These are phyloP conservation scores for Lonchura striata DNA, from an alignment of 2,113 vertebrate species.

Conservation along the genomic window DNA sequence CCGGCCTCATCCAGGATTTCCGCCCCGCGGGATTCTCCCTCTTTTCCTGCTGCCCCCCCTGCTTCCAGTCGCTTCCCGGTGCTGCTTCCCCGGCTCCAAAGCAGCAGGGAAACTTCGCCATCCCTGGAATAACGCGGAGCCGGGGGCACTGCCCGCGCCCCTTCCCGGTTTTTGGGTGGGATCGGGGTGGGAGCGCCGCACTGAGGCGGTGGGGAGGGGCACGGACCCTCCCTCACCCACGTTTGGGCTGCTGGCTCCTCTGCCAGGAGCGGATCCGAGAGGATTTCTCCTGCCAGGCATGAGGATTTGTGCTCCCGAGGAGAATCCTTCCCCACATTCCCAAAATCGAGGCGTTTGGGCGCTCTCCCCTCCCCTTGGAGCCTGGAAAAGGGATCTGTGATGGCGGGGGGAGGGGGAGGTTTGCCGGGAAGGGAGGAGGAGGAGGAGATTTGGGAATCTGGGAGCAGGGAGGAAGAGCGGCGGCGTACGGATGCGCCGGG, in stretches of 20 bases:
- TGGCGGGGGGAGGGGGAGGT: neutral
- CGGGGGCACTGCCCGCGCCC: neutral
- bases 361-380: neutral
- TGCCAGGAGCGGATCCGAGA: neutral
- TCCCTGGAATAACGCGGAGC: neutral
- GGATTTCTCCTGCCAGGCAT: neutral
- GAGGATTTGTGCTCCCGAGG: neutral
- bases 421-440: constrained; percentile 22
- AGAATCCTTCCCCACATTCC: neutral
- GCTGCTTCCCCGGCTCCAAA: neutral
- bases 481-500: neutral
- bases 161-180: neutral
- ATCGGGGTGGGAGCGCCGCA: neutral
- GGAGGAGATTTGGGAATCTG: neutral
- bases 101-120: neutral
- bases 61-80: neutral
- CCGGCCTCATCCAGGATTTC: neutral
- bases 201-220: too few relatives aligned
- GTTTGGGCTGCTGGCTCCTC: neutral
- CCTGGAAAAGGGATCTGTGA: neutral
- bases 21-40: neutral
- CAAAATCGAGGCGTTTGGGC: neutral
- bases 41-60: neutral
- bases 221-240: neutral
- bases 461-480: neutral